Evolutionary conservation across 2,797 vertebrate genomes (phyloP).

Genomic region (Paratrypauchen microcephalus): DNA sequence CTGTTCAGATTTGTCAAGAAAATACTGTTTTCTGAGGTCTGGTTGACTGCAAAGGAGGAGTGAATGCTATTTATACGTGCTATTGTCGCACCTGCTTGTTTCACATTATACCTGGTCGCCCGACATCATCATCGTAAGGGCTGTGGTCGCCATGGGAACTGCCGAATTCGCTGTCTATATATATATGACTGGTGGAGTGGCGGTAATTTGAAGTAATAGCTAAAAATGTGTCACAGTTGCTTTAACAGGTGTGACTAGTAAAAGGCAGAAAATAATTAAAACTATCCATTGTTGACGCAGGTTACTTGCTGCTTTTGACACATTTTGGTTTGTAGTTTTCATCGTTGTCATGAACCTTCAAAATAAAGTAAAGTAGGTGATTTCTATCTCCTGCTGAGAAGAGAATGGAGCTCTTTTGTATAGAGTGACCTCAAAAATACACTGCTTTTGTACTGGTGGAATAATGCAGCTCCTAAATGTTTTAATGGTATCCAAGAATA

Average conservation of each 20-base stretch:
- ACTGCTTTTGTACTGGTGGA: neutral
- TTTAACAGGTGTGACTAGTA: slow-evolving; percentile 20
- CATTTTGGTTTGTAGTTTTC: slow-evolving; percentile 4
- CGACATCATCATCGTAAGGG: slow-evolving; percentile 28
- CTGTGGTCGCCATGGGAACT: slow-evolving; percentile 64
- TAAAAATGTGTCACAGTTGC: slow-evolving; percentile 6
- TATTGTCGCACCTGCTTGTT: slow-evolving; percentile 30
- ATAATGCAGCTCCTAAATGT: neutral
- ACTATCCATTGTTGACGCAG: neutral
- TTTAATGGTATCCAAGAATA: neutral
- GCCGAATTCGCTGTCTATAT: slow-evolving; percentile 34
- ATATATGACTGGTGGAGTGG: slow-evolving; percentile 6
- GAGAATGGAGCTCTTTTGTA: neutral
- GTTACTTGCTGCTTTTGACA: slow-evolving; percentile 27
- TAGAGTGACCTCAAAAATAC: neutral
- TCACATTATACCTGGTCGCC: slow-evolving; percentile 23
- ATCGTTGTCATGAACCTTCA: neutral
- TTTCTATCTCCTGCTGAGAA: neutral
- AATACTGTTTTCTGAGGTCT: slow-evolving; percentile 22
- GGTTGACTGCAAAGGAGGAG: slow-evolving; percentile 25
- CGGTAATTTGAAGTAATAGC: slow-evolving; percentile 17
- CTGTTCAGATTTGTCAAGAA: slow-evolving; percentile 13
- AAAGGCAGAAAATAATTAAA: slow-evolving; percentile 9
- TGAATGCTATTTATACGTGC: slow-evolving; percentile 38
- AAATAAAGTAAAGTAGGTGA: neutral